Evolutionary conservation across 2,888 invertebrate species (phyloP).

Genomic region (Cosmia trapezina): DNA sequence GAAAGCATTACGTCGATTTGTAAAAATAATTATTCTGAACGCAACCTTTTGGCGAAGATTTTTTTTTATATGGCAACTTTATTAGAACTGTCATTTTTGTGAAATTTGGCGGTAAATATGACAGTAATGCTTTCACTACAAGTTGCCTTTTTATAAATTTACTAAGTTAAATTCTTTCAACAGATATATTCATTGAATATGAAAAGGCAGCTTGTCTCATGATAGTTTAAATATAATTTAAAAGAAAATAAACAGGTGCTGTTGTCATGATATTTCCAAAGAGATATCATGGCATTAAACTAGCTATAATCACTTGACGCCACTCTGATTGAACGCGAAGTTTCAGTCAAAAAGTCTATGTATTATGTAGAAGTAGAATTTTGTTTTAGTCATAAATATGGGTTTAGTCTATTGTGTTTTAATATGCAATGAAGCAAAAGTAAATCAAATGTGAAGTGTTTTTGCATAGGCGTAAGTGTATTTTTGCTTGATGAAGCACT

Average conservation of each 20-base stretch:
- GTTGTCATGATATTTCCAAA: slow-evolving; percentile 47
- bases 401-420: background rate
- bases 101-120: slow-evolving; percentile 11
- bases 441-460: slow-evolving; percentile 17
- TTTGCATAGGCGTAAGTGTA: slow-evolving; percentile 15
- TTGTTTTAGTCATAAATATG: background rate
- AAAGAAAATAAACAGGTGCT: slow-evolving; percentile 59
- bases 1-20: slow-evolving; percentile 56
- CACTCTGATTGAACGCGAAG: slow-evolving; percentile 69
- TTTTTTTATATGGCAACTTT: slow-evolving; percentile 17
- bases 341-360: slow-evolving; percentile 61
- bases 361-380: background rate
- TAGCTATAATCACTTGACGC: slow-evolving; percentile 71
- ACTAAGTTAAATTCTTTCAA: background rate
- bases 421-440: slow-evolving; percentile 20
- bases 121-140: slow-evolving; percentile 59
- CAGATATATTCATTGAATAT: slow-evolving; percentile 1
- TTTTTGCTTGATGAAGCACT: slow-evolving; percentile 14
- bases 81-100: background rate
- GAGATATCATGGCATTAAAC: slow-evolving; percentile 54
- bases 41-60: background rate
- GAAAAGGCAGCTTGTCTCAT: slow-evolving; percentile 50
- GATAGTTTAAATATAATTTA: slow-evolving; percentile 40
- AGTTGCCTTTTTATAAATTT: slow-evolving; percentile 44
- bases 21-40: background rate